Conservation (phyloP, 2,888 invertebrate genomes). For the Drosophila melanocephala region DNA sequence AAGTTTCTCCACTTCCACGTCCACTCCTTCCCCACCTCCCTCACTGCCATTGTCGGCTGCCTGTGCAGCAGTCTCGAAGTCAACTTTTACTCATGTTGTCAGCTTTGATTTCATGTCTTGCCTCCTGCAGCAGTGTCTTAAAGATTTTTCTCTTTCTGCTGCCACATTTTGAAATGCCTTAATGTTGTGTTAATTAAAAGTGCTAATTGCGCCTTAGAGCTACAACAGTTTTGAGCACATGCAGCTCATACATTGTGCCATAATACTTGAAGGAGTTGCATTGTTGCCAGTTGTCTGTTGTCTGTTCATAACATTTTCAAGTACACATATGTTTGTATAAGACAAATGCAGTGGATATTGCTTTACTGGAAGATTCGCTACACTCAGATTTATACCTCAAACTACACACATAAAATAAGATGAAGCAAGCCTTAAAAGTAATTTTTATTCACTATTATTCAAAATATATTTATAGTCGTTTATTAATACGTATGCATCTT, state of each 20-base stretch:
- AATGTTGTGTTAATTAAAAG: slow-evolving; percentile 72
- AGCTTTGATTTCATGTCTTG: slow-evolving; percentile 66
- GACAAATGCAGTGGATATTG: background rate
- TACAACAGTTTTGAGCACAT: slow-evolving; percentile 8
- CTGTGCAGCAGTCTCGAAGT: background rate
- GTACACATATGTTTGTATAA: background rate
- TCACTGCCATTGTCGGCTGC: background rate
- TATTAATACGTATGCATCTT: background rate
- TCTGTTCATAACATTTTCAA: background rate
- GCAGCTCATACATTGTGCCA: background rate
- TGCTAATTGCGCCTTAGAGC: slow-evolving; percentile 51
- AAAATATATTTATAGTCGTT: background rate
- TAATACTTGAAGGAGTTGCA: background rate
- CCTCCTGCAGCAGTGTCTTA: slow-evolving; percentile 21
- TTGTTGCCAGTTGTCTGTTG: background rate
- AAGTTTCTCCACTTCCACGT: slow-evolving; percentile 8
- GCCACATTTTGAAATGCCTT: slow-evolving; percentile 47
- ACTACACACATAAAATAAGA: background rate
- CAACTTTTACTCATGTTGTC: slow-evolving; percentile 58
- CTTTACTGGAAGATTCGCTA: background rate
- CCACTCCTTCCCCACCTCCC: background rate
- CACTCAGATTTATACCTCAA: background rate
- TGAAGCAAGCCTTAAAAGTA: background rate
- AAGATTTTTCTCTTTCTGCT: slow-evolving; percentile 19
- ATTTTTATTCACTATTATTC: background rate